Base-by-base conservation (phyloP, 92 coral and sea anemone species). In the Montipora capitata region DNA sequence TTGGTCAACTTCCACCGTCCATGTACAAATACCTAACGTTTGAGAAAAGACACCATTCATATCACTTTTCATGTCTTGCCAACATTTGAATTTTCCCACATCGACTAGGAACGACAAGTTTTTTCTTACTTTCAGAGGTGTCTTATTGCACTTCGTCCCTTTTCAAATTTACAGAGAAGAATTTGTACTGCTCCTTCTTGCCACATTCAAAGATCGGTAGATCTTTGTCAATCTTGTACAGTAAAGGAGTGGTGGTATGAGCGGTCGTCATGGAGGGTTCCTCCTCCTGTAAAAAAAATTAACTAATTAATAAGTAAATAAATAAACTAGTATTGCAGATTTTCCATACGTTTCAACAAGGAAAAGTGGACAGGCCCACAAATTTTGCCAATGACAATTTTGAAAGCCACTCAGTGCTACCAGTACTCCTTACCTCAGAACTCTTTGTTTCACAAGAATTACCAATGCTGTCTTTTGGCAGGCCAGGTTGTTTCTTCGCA, bases 31-130 rank as follows among this genome's bases (percentile, higher is more conserved):
- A 15, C 91, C 83, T 62, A 90, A 9, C 10, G 52, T 48, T 1
- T 48, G 10, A 48, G 78, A 54, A 63, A 78, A 90, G 45, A 68
- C 91, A 9, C 90, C 91, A 27, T 90, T 91, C 94, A 91, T 91
- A 67, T 87, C 92, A 58, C 89, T 54, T 49, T 91, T 87, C 70
- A 91, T 49, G 59, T 91, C 94, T 72, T 75, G 74, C 89, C 92
- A 87, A 61, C 57, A 40, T 44, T 82, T 82, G n/a, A 66, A 63
- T 56, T 67, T 75, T 4, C 76, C 78, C 14, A 81, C 83, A 70
- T 86, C 85, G 44, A 91, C 49, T 13, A 91, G 83, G 81, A 91
- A 87, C 14, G 85, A 68, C 72, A 87, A 12, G 76, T 91, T 91
- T 9, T 56, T 27, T 52, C 92, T 81, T 14, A 68, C 75, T 77